A percentile compares a stretch with the other conserved stretches of the same genome.
These are phyloP conservation scores for Callaeas wilsoni DNA, from an alignment of 2,113 vertebrate genomes.

Conservation along the genomic window DNA sequence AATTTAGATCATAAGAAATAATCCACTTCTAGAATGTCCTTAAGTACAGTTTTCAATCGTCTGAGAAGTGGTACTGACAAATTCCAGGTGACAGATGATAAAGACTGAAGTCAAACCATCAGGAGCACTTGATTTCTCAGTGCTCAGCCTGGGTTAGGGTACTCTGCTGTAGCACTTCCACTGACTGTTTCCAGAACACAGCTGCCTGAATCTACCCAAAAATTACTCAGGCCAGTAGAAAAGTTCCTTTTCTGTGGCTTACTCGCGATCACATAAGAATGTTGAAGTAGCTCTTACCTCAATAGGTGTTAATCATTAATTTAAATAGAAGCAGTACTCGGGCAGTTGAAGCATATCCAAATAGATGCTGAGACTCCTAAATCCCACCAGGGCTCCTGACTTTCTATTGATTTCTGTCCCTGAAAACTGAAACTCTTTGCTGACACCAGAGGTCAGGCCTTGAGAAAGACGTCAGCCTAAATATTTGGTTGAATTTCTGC, in stretches of 20 bases:
- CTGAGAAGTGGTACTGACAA: background rate
- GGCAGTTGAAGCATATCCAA: background rate
- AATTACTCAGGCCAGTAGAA: background rate
- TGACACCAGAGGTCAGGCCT: background rate
- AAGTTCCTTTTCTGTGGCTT: background rate
- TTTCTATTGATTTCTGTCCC: background rate
- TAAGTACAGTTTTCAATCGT: background rate
- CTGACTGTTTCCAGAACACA: background rate
- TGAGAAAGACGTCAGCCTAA: background rate
- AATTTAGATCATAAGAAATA: background rate
- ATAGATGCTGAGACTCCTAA: background rate
- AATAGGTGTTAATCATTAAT: background rate
- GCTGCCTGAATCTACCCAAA: background rate
- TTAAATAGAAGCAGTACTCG: background rate
- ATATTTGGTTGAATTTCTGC: background rate
- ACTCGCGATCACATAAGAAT: accelerated
- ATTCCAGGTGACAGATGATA: background rate
- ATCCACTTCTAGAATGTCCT: background rate
- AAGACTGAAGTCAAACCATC: background rate
- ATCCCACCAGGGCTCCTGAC: background rate
- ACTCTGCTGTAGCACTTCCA: background rate
- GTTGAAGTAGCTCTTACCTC: background rate
- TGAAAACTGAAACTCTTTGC: background rate
- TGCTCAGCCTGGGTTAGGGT: background rate
- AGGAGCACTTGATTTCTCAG: background rate